Evolutionary conservation across 2,797 vertebrate species (phyloP).

Genomic region (Mus caroli): DNA sequence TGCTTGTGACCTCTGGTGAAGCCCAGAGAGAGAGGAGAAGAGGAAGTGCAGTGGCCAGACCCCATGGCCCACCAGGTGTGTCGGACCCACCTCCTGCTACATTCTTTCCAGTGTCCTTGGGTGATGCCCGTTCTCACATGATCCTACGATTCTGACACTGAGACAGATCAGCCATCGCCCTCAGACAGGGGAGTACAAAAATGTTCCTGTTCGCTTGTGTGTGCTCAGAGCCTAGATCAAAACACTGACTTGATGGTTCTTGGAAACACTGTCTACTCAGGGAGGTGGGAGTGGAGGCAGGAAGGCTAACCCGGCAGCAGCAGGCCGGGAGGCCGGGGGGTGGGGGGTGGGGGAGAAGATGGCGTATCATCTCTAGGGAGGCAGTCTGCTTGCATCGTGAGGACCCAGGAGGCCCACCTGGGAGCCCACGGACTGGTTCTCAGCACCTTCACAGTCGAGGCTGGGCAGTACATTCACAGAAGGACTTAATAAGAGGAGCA

Average conservation of each 20-base stretch:
- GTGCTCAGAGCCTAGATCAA: slow-evolving; percentile 19
- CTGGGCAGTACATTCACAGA: slow-evolving; percentile 2
- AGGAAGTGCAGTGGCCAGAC: background rate
- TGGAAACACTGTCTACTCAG: background rate
- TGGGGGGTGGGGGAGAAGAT: background rate
- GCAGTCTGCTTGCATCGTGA: background rate
- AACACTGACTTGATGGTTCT: background rate
- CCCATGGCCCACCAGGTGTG: background rate
- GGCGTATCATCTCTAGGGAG: background rate
- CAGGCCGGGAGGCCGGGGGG: background rate
- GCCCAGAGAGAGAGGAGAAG: background rate
- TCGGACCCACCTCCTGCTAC: background rate
- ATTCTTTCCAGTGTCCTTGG: background rate
- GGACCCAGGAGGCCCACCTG: background rate
- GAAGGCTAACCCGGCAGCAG: background rate
- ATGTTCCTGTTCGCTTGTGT: background rate
- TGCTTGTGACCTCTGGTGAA: slow-evolving; percentile 48
- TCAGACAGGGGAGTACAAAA: background rate
- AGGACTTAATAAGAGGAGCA: background rate
- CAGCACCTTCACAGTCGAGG: background rate
- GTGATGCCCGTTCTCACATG: background rate
- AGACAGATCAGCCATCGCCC: slow-evolving; percentile 2
- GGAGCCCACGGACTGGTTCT: background rate
- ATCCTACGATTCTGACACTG: background rate
- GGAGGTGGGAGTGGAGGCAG: background rate